Base-by-base conservation (phyloP, 2,113 vertebrate species). In the Gallinago undulata region DNA sequence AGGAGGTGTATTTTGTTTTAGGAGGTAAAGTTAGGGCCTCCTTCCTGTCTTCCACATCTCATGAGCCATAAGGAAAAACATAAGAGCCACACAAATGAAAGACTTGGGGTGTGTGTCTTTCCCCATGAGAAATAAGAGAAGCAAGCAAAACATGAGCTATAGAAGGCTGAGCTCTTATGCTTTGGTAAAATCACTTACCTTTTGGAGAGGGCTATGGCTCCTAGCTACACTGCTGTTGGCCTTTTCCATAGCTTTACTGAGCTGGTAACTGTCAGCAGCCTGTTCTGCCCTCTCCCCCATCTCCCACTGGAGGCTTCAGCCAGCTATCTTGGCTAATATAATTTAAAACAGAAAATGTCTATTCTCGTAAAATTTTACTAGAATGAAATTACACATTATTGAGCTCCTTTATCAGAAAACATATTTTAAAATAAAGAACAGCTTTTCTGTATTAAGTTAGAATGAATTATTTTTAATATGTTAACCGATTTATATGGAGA, bases 321-420 rank as follows among this genome's bases (percentile, higher is more conserved):
- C 59, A 57, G 41, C 11, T 76, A 19, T 59, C 41, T 30, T 76
- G 53, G 45, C 64, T 90, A 91, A 93, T 35, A 21, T 39, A 83
- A 88, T 80, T 92, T 91, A 59, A 93, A 88, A 22, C 33, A 92
- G 39, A 87, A 89, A 85, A 87, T 50, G 55, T 51, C 75, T 93
- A 16, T 59, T 88, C 82, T 93, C 0, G 0, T 96, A 93, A 95
- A 96, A 88, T 6, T 76, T 50, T 59, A 41, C 75, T 67, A 83
- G 67, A 91, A 79, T 33, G 10, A 94, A 95, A 83, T 91, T 75
- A 68, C 33, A 67, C 15, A 50, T 73, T 87, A 85, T 76, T 83
- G 70, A 94, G 55, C n/a, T 95, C 51, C 33, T 88, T 93, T 93
- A 85, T 90, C 90, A 93, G 62, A 90, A 95, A 93, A 80, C 6